Base-by-base conservation (phyloP, 2,113 vertebrate genomes). In the Pogonocichla stellata region DNA sequence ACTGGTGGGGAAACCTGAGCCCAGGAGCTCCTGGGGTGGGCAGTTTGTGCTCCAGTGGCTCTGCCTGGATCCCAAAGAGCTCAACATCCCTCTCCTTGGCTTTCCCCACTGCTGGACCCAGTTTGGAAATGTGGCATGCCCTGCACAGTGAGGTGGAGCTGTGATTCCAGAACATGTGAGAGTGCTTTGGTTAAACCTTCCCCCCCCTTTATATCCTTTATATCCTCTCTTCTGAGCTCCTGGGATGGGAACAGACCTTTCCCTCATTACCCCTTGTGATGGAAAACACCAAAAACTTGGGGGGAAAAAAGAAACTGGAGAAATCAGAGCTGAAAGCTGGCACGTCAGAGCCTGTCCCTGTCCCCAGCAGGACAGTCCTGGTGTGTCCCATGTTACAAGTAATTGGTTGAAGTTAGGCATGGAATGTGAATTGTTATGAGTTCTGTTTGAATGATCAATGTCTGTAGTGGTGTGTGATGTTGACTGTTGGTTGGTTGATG, bases 81-180 rank as follows among this genome's bases (percentile, higher is more conserved):
- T 60, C 65, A 33, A 2, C 17, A 33, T n/a, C 25, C 24, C 40
- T n/a, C 4, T 67, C 43, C 43, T 22, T 42, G 67, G 28, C 40
- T 77, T 65, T 87, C 57, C 34, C 53, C 17, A 1, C 2, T 72
- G 40, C 43, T 51, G 56, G 22, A 22, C 20, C 18, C n/a, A 24
- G 50, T 16, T 51, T 36, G 78, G 65, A 77, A 36, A 38, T 0
- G 1, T 36, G 8, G 36, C 36, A 36, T 36, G 36, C 36, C 36
- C 36, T 36, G 36, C 36, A 36, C 33, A 38, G 47, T 60, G 13
- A 85, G 36, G 29, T 57, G 61, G 42, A 94, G 22, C 33, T 14
- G 2, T 0, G 4, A 10, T 19, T 31, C 34, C 57, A 79, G 80
- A 48, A 10, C 6, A 1, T 2, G 3, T 36, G 67, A 53, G 26